phyloP scores from a whole-genome alignment of 2,888 invertebrate genomes.

The Cheilosia scutellata region DNA sequence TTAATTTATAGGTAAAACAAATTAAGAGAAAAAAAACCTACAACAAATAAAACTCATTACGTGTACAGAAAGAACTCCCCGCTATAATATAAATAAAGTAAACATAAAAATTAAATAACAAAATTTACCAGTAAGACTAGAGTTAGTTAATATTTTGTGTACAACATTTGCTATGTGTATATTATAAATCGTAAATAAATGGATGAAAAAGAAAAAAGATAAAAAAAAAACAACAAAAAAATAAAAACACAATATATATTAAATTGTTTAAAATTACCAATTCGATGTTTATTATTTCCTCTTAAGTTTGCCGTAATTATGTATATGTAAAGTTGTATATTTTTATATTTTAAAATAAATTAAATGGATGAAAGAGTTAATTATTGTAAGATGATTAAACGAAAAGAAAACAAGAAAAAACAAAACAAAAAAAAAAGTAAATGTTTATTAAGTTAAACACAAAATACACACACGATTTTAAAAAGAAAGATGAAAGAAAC shows the following conservation, averaged over 20 bases:
- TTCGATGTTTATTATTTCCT: conserved; percentile 61
- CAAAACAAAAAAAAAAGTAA: conserved; percentile 7
- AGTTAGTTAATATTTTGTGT: conserved; percentile 75
- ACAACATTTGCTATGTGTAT: conserved; percentile 75
- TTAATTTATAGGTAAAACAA: conserved; percentile 51
- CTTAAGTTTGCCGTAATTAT: conserved; percentile 72
- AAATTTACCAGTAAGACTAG: conserved; percentile 57
- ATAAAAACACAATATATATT: conserved; percentile 50
- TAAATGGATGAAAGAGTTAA: conserved; percentile 63
- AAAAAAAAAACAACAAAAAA: conserved; percentile 7
- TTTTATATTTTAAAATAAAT: conserved; percentile 74
- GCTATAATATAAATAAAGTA: conserved; percentile 42
- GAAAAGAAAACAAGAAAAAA: conserved; percentile 36
- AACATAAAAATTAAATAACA: conserved; percentile 30
- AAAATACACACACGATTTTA: conserved; percentile 52
- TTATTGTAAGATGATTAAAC: conserved; percentile 51
- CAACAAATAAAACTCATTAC: conserved; percentile 52
- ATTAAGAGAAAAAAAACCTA: conserved; percentile 46
- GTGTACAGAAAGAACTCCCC: conserved; percentile 59
- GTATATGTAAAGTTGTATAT: conserved; percentile 75
- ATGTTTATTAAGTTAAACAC: conserved; percentile 50
- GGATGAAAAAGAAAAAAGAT: conserved; percentile 17
- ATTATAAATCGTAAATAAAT: conserved; percentile 53
- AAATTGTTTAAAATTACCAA: conserved; percentile 68
- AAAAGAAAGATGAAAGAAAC: conserved; percentile 40